Base-by-base conservation (phyloP, 2,888 invertebrate genomes). In the Acanthosoma haemorrhoidale region DNA sequence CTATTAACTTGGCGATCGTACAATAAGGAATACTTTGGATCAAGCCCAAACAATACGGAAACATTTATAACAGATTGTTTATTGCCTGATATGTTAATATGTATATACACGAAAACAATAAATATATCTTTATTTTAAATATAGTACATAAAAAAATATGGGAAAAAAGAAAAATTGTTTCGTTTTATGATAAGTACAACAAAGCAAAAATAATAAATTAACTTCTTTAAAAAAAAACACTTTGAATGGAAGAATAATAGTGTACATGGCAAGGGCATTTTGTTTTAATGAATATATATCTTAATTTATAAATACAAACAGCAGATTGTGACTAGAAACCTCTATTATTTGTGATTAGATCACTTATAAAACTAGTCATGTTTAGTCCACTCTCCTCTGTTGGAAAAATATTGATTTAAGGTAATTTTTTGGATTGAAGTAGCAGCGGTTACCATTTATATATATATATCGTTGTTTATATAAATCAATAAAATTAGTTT, bases 121-220 rank as follows among this genome's bases (percentile, higher is more conserved):
- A 25, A 51, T 6, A 51, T 51, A 25, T 51, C 21, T 51, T 51
- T n/a, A 51, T 25, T 25, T 25, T 51, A 51, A 51, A 51, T 51
- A 51, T 51, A 51, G n/a, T 25, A 51, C n/a, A 51, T 51, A 51
- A 51, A 51, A 41, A 51, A 51, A 51, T 51, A 51, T 25, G 51
- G 51, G 21, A 51, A 51, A 51, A 25, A 51, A n/a, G 43, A 41
- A 11, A 51, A 25, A 51, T 51, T 43, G 25, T 41, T 41, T 25
- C 16, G 29, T 25, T 25, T 18, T n/a, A 51, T 51, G 51, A n/a
- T 51, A 51, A 51, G 51, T 51, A 51, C 51, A 51, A 51, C n/a
- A 2, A 51, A 51, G 51, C 51, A 25, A 51, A 21, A n/a, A n/a
- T n/a, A n/a, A n/a, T n/a, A n/a, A n/a, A n/a, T n/a, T n/a, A n/a